A percentile compares a stretch with the other conserved stretches of the same genome.
Conservation (phyloP, 2,797 vertebrate genomes). For the Petrocephalus sullivani region DNA sequence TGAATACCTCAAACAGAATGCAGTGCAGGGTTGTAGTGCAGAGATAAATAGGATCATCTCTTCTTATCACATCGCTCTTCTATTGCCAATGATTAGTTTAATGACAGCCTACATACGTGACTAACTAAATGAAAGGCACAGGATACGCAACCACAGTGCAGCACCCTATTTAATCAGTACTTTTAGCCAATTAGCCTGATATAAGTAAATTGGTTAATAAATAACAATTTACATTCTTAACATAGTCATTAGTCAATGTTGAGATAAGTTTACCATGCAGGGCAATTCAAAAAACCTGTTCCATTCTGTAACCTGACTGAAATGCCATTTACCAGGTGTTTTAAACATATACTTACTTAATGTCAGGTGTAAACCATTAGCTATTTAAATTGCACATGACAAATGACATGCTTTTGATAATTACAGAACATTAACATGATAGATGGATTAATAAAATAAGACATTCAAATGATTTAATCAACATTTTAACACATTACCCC, state of each 20-base stretch:
- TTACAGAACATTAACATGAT: no score
- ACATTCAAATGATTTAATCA: no score
- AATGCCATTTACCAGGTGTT: not conserved
- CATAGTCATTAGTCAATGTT: not conserved
- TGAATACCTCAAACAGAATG: no score
- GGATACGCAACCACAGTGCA: not conserved
- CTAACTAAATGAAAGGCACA: not conserved
- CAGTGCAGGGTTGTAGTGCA: no score
- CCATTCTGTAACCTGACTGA: not conserved
- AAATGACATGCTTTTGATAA: no score
- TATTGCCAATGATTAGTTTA: not conserved
- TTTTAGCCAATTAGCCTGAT: not conserved
- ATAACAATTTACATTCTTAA: not conserved
- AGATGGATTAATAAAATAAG: no score
- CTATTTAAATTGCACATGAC: no score
- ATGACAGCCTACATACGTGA: not conserved
- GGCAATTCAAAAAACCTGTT: not conserved
- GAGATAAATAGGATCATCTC: not conserved
- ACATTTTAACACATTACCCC: no score
- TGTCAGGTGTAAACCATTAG: no score
- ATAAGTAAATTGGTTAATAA: not conserved
- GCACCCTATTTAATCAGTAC: not conserved
- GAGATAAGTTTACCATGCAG: not conserved
- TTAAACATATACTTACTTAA: not conserved
- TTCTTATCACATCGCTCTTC: not conserved